Base-by-base conservation (phyloP, 2,113 vertebrate species). In the Dasyornis broadbenti region DNA sequence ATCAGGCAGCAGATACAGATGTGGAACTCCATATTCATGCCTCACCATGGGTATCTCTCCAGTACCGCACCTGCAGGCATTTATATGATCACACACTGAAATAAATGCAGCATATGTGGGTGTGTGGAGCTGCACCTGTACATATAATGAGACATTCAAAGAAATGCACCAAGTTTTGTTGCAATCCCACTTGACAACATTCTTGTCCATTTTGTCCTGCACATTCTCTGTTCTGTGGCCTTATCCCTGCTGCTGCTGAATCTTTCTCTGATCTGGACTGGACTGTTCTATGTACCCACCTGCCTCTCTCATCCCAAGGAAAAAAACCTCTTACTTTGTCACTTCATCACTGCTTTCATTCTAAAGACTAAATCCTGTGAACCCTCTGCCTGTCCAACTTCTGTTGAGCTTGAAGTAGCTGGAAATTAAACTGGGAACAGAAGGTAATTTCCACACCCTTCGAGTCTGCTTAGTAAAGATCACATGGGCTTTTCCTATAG, bases 11-110 rank as follows among this genome's bases (percentile, higher is more conserved):
- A 92, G 92, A 50, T 93, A 88, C 82, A 97, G 95, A 92, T 92
- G 93, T 92, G 85, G 85, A 94, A 90, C 90, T 96, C 94, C 85
- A 88, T 94, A 96, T 95, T 95, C 92, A 96, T 86, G 90, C 73
- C 88, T 94, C 85, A 95, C 81, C 89, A 92, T 22, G 93, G 93
- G 75, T 82, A 85, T 85, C 71, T 95, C 91, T 90, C 65, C 93
- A 93, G 60, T 92, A 75, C 93, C 4, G 6, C 95, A 97, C 95
- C 93, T 96, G 92, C 92, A 96, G 76, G 71, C 86, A 64, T 95
- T 97, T 96, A 95, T 88, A 68, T 19, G 85, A 95, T 96, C 71
- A 6, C 79, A 88, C 63, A 71, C 72, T 88, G 85, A 93, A 95
- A 94, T 93, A 68, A 94, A 81, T 78, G 82, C 88, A 83, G 93